Conservation (phyloP, 2,113 vertebrate genomes). For the Anarhynchus alexandrinus region DNA sequence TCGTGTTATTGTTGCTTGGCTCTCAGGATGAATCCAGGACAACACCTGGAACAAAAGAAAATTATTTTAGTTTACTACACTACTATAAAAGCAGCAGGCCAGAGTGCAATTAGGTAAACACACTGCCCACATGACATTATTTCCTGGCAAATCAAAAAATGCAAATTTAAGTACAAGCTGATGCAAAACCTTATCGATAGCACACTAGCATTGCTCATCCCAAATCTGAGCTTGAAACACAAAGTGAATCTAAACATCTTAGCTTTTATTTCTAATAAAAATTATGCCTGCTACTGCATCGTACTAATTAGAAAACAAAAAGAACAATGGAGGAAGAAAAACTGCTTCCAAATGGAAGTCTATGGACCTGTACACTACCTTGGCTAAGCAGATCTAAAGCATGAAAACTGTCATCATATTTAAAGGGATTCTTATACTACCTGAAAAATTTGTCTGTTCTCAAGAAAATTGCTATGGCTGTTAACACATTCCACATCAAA, state of each 20-base stretch:
- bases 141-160: background rate
- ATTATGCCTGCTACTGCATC: background rate
- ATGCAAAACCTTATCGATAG: background rate
- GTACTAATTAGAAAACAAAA: background rate
- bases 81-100: background rate
- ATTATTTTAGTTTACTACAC: background rate
- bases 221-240: background rate
- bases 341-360: background rate
- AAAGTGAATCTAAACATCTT: background rate
- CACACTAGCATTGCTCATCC: background rate
- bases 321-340: background rate
- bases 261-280: background rate
- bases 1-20: conserved; percentile 91
- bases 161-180: background rate
- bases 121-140: background rate
- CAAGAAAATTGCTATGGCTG: background rate
- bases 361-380: background rate
- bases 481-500: background rate
- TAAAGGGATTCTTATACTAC: background rate
- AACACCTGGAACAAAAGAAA: conserved; percentile 78
- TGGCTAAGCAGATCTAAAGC: background rate
- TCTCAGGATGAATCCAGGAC: conserved; percentile 97
- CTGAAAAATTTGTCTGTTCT: background rate
- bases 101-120: background rate
- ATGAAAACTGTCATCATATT: background rate